A percentile compares a stretch with the other conserved stretches of the same genome.
Evolutionary conservation across 2,888 invertebrate species (phyloP).

Genomic region (Acheta domesticus): DNA sequence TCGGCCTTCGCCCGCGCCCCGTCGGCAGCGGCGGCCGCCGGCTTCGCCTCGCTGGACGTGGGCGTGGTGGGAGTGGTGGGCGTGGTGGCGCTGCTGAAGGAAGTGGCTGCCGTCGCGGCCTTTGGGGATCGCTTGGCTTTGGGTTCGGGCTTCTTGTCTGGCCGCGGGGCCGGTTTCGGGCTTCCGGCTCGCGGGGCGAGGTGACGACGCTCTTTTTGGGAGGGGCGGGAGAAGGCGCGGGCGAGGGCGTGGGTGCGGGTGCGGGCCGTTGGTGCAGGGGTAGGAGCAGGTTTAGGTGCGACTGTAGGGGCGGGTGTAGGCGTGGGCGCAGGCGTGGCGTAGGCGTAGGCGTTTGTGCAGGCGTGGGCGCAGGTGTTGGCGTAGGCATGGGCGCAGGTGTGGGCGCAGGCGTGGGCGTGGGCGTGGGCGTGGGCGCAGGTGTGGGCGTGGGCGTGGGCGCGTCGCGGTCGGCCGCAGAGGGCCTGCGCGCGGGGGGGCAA

Average conservation of each 20-base stretch:
- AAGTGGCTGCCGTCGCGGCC: neutral
- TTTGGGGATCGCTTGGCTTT: neutral
- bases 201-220: neutral
- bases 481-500: too few species aligned
- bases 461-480: too few species aligned
- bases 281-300: neutral
- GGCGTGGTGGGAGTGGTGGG: neutral
- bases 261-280: neutral
- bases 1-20: neutral
- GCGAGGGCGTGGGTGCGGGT: neutral
- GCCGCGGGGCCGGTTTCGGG: neutral
- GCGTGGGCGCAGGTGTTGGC: too few species aligned
- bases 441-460: too few species aligned
- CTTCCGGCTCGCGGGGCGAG: neutral
- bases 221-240: neutral
- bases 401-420: too few species aligned
- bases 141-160: neutral
- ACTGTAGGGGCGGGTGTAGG: neutral
- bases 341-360: too few species aligned
- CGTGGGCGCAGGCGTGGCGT: too few species aligned
- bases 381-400: too few species aligned
- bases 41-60: neutral
- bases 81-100: neutral
- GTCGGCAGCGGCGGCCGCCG: neutral
- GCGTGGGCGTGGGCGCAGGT: too few species aligned